Evolutionary conservation across 2,113 vertebrate genomes (phyloP).

Genomic region (Otis tarda): DNA sequence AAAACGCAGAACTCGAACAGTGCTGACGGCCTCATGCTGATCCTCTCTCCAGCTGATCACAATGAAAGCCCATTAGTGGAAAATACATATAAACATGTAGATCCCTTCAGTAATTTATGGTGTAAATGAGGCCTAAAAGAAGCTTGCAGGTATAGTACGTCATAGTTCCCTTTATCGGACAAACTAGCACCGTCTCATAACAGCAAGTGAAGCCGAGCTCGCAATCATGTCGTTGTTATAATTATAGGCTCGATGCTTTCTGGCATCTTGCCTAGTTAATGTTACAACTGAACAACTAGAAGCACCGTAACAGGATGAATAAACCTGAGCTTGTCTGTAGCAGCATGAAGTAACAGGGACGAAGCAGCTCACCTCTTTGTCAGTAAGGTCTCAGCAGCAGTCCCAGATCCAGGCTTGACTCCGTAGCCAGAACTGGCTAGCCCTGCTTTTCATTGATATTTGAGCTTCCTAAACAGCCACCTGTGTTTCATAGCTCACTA

Average conservation of each 20-base stretch:
- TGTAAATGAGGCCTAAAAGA: background rate
- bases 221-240: background rate
- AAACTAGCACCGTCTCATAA: background rate
- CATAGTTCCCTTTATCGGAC: background rate
- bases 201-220: background rate
- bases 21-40: accelerated
- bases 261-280: background rate
- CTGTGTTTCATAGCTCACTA: background rate
- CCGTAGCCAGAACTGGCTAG: background rate
- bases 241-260: background rate
- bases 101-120: background rate
- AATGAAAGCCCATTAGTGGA: background rate
- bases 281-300: background rate
- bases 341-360: background rate
- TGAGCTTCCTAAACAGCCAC: background rate
- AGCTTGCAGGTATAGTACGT: accelerated
- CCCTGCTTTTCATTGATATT: background rate
- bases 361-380: background rate
- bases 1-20: background rate
- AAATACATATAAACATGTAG: background rate
- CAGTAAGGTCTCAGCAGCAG: accelerated
- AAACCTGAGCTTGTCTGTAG: background rate
- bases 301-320: background rate
- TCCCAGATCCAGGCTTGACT: background rate
- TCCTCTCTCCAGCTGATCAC: background rate